Percentiles rank a stretch among this genome's conserved stretches.
These are phyloP conservation scores for Lamellibrachia satsuma DNA, from an alignment of 2,888 invertebrate species.

Conservation along the genomic window DNA sequence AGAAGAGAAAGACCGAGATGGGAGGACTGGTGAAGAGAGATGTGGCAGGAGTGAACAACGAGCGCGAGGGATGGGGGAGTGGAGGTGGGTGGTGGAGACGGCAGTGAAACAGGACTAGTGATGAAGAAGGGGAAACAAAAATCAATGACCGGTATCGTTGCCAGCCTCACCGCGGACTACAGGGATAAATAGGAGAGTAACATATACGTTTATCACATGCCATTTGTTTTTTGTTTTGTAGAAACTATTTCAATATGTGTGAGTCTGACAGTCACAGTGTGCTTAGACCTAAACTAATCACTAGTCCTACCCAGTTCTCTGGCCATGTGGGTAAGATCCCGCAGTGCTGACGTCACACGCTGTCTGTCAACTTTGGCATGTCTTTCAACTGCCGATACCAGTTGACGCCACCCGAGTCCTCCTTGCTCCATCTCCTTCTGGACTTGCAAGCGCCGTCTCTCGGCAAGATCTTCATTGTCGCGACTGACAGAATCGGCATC, in stretches of 20 bases:
- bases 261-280: not conserved
- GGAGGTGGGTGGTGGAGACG: no score
- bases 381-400: slow-evolving; percentile 22
- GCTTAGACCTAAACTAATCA: not conserved
- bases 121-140: no score
- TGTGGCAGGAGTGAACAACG: no score
- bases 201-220: no score
- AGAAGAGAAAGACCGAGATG: no score
- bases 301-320: slow-evolving; percentile 34
- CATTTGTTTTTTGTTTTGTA: no score
- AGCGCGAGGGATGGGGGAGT: no score
- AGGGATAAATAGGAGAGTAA: no score
- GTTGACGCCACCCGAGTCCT: slow-evolving; percentile 30
- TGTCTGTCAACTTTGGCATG: slow-evolving; percentile 13
- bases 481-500: not conserved
- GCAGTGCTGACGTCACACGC: slow-evolving; percentile 25
- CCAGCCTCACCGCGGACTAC: no score
- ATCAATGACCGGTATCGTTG: no score
- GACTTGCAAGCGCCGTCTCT: slow-evolving; percentile 28
- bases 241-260: not conserved
- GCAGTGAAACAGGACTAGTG: no score
- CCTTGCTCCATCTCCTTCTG: slow-evolving; percentile 25
- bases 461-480: slow-evolving; percentile 23
- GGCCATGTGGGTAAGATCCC: slow-evolving; percentile 32
- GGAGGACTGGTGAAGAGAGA: no score